Evolutionary conservation across 2,797 vertebrate genomes (phyloP).

Genomic region (Oreochromis mossambicus): DNA sequence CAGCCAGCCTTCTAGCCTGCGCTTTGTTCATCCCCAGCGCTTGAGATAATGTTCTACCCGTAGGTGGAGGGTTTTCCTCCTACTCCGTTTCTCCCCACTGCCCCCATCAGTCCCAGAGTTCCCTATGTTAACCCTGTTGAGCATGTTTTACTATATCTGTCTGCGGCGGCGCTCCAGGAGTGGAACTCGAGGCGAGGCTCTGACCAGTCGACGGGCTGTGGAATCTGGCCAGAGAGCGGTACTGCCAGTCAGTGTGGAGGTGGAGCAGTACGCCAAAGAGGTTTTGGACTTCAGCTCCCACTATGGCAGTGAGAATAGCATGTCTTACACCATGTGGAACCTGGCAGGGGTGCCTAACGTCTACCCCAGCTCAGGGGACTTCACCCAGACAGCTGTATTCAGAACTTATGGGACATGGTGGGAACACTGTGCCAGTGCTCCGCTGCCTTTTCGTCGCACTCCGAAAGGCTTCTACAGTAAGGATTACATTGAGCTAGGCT

Average conservation of each 20-base stretch:
- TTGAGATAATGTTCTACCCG: constrained; percentile 46
- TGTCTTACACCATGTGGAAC: constrained; percentile 99
- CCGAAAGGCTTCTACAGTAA: constrained; percentile 88
- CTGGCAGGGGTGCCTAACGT: constrained; percentile 93
- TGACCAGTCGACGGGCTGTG: constrained; percentile 88
- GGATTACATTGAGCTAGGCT: constrained; percentile 94
- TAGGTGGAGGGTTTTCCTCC: constrained; percentile 62
- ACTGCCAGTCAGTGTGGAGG: constrained; percentile 87
- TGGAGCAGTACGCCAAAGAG: constrained; percentile 95
- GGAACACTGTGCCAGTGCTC: constrained; percentile 87
- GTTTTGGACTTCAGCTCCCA: constrained; percentile 98
- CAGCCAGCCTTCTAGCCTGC: constrained; percentile 58
- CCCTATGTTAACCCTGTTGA: constrained; percentile 98
- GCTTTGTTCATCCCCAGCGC: constrained; percentile 43
- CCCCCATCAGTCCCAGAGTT: constrained; percentile 77
- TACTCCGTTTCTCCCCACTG: constrained; percentile 39
- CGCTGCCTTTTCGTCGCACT: constrained; percentile 82
- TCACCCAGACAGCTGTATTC: constrained; percentile 96
- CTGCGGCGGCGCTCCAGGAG: constrained; percentile 96
- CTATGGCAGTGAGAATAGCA: constrained; percentile 97
- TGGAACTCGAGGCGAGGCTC: constrained; percentile 87
- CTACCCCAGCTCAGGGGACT: constrained; percentile 96
- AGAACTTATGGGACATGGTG: constrained; percentile 95
- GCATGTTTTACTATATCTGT: constrained; percentile 99
- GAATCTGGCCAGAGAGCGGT: constrained; percentile 87